Conservation (phyloP, 2,797 vertebrate genomes). For the Heliangelus exortis region DNA sequence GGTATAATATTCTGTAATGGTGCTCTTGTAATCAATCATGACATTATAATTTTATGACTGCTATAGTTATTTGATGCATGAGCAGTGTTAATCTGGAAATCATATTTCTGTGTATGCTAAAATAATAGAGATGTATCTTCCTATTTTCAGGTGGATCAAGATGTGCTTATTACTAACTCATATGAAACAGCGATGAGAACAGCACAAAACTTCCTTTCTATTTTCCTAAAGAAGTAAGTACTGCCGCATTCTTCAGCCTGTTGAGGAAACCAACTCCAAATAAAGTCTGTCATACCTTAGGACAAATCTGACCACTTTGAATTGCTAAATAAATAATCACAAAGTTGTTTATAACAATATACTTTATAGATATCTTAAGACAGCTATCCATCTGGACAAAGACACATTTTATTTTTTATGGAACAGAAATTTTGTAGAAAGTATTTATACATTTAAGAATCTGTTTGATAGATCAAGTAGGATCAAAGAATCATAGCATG, state of each 20-base stretch:
- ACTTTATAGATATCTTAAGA: not conserved
- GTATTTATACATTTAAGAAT: not conserved
- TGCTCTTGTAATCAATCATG: not conserved
- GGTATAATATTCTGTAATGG: not conserved
- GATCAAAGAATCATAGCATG: too few species aligned
- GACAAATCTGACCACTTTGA: not conserved
- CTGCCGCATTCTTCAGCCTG: not conserved
- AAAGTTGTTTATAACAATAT: not conserved
- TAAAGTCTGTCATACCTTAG: not conserved
- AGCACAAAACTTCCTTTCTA: constrained; percentile 97
- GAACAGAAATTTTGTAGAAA: not conserved
- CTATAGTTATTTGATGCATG: not conserved
- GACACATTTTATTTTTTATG: not conserved
- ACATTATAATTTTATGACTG: not conserved
- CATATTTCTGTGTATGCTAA: not conserved
- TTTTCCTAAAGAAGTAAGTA: constrained; percentile 98
- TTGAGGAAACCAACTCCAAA: not conserved
- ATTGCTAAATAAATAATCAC: not conserved
- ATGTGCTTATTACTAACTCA: constrained; percentile 92
- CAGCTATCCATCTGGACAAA: not conserved
- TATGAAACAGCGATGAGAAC: constrained; percentile 98
- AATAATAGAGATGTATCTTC: constrained; percentile 4
- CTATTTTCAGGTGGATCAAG: constrained; percentile 89
- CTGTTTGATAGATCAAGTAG: not conserved
- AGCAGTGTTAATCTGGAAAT: not conserved